Evolutionary conservation across 2,888 invertebrate species (phyloP).

Genomic region (Hofmannophila pseudospretella): DNA sequence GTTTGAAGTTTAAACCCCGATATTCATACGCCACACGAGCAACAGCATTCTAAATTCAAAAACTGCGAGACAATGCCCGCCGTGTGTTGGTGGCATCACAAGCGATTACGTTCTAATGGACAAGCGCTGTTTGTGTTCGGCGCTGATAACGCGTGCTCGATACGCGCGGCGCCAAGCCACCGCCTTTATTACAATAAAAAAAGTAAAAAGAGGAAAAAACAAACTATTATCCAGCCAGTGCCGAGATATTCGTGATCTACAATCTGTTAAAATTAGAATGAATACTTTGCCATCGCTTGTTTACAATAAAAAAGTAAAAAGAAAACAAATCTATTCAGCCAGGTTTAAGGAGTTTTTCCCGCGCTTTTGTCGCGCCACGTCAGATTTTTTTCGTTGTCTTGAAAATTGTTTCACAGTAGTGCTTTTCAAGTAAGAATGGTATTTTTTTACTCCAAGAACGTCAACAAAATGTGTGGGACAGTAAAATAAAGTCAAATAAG

Average conservation of each 20-base stretch:
- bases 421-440: too few species aligned
- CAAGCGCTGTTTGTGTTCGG: constrained; percentile 74
- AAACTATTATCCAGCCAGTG: neutral
- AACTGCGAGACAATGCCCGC: constrained; percentile 59
- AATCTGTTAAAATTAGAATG: constrained; percentile 14
- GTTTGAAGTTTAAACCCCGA: too few species aligned
- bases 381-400: too few species aligned
- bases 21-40: constrained; percentile 6
- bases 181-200: constrained; percentile 53
- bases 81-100: constrained; percentile 73
- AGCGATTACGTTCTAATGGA: constrained; percentile 78
- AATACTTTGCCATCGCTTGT: too few species aligned
- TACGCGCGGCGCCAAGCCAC: constrained; percentile 75
- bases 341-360: too few species aligned
- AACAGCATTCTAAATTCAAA: constrained; percentile 47
- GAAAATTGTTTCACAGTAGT: too few species aligned
- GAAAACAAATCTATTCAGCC: too few species aligned
- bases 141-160: constrained; percentile 65
- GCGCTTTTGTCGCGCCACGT: too few species aligned
- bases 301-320: too few species aligned
- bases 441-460: too few species aligned
- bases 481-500: too few species aligned
- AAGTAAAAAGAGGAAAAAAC: constrained; percentile 16
- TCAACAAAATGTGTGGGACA: too few species aligned
- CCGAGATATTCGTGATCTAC: constrained; percentile 45